Percentiles rank a stretch among this genome's conserved stretches.
These are phyloP conservation scores for Enteromius trimaculatus DNA, from an alignment of 2,797 vertebrate species.

Conservation along the genomic window DNA sequence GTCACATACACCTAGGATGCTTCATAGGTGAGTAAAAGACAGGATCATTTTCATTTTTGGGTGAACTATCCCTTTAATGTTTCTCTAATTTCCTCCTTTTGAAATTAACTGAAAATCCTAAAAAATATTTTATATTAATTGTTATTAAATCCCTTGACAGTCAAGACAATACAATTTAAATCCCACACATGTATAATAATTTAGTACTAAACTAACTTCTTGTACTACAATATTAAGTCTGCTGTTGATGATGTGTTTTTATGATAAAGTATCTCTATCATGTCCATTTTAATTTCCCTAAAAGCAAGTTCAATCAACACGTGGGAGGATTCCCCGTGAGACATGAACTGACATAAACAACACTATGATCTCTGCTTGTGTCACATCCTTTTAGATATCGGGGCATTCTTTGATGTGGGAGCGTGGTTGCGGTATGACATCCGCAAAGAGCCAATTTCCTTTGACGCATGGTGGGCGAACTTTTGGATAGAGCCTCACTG, in stretches of 20 bases:
- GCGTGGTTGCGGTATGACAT: slow-evolving; percentile 93
- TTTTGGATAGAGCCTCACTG: slow-evolving; percentile 87
- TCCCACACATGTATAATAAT: background rate
- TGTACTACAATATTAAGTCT: background rate
- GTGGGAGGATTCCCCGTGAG: background rate
- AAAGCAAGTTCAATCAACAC: background rate
- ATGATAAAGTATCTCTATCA: background rate
- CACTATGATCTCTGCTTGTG: background rate
- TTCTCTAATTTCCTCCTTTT: too few species aligned
- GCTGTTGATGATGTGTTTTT: background rate
- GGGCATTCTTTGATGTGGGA: slow-evolving; percentile 90
- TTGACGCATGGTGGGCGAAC: slow-evolving; percentile 88
- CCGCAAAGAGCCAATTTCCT: slow-evolving; percentile 84
- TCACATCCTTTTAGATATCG: slow-evolving; percentile 81
- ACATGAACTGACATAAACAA: background rate
- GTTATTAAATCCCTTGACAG: background rate
- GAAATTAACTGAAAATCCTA: too few species aligned
- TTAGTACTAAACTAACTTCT: background rate
- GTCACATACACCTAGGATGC: too few species aligned
- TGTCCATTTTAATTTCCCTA: background rate
- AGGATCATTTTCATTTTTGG: too few species aligned
- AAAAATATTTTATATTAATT: background rate
- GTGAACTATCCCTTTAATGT: too few species aligned
- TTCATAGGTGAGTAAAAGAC: too few species aligned
- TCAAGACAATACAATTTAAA: background rate